Percentiles rank a stretch among this genome's conserved stretches.
These are phyloP conservation scores for Promerops cafer DNA, from an alignment of 2,113 vertebrate species.

Conservation along the genomic window DNA sequence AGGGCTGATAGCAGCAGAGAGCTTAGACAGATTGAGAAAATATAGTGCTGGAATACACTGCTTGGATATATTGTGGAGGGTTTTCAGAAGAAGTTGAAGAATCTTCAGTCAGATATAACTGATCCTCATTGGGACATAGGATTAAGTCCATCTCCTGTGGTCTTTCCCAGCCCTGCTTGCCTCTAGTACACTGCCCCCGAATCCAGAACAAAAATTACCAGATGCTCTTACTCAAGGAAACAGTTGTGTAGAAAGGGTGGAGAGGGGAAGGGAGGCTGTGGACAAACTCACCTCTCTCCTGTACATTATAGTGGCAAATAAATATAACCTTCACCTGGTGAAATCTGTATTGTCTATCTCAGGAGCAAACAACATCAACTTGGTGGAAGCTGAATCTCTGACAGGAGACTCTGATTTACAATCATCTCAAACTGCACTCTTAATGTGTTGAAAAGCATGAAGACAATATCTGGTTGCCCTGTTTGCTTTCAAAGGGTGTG, in stretches of 20 bases:
- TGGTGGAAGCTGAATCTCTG: background rate
- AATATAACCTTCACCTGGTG: background rate
- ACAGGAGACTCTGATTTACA: background rate
- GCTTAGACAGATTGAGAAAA: background rate
- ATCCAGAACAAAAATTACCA: background rate
- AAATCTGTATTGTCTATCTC: background rate
- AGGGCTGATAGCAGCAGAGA: background rate
- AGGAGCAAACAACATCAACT: background rate
- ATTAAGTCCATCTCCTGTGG: background rate
- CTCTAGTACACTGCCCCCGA: background rate
- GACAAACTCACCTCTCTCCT: background rate
- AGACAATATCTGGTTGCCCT: background rate
- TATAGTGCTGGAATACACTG: background rate
- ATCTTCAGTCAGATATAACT: background rate
- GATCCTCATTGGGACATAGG: rapidly evolving
- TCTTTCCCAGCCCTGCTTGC: background rate
- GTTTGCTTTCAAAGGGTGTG: background rate
- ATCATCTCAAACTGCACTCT: background rate
- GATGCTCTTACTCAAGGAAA: background rate
- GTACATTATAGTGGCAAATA: background rate
- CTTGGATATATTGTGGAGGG: background rate
- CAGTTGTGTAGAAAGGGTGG: background rate
- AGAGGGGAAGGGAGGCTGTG: background rate
- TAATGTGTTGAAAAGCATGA: background rate
- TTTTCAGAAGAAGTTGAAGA: background rate